Evolutionary conservation across 1,140 invertebrate genomes (phyloP), one percentile per base, ranked within the genome.

Genomic region (Streblospio benedicti): DNA sequence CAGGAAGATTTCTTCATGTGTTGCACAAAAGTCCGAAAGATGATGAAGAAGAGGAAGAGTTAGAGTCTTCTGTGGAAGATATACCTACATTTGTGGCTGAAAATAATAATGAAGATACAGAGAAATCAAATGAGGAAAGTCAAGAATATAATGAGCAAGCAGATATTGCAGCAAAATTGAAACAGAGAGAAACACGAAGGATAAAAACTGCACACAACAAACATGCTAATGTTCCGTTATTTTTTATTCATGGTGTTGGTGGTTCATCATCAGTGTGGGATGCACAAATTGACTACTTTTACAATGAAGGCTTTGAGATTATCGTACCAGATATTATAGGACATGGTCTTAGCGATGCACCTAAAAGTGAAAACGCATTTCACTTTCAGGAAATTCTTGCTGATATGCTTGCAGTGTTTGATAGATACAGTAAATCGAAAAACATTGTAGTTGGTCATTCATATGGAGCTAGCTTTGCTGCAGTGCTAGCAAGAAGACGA

Each of bases 181-280:
- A n/a, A n/a, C n/a, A n/a, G n/a, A n/a, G n/a, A n/a, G n/a, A n/a
- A n/a, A n/a, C n/a, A n/a, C n/a, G n/a, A n/a, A n/a, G n/a, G n/a
- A n/a, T n/a, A n/a, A n/a, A n/a, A n/a, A n/a, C n/a, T n/a, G n/a
- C n/a, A n/a, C n/a, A n/a, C n/a, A n/a, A n/a, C n/a, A n/a, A n/a
- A 12, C 51, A 53, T 20, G 32, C 25, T 5, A 30, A 3, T 25
- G 41, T 28, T n/a, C 31, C 30, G 27, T 76, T 88, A 57, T 83
- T 87, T 56, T 85, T 89, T 64, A 77, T 88, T 25, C 87, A 89
- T 72, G 86, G 86, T 5, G 85, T 87, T 61, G 86, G 86, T 5
- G 84, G 84, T 9, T 85, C 83, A 2, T 83, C 85, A n/a, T 83
- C 86, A 61, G 74, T 84, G 25, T 89, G 87, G 81, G 80, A 80